Base-by-base conservation (phyloP, 2,113 vertebrate genomes). In the Pleuronectes platessa region DNA sequence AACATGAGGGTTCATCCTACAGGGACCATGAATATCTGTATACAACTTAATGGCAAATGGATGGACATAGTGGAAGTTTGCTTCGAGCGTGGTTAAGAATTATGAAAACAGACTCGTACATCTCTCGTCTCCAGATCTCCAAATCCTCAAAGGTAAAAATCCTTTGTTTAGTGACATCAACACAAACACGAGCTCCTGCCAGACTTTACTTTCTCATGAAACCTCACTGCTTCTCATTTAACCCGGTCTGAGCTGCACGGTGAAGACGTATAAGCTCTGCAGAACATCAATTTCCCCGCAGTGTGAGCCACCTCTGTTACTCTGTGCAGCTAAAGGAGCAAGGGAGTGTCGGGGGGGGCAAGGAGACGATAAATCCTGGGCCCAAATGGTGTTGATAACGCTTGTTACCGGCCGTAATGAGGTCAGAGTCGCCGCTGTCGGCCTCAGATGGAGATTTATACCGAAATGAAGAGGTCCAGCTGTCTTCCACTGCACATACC, bases 401-500 rank as follows among this genome's bases (percentile, higher is more conserved):
- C 86, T 84, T 76, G 89, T 92, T 90, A 91, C 79, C 72, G 60
- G 75, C 78, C 2, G 71, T 92, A 93, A 93, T 92, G 90, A 92
- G 92, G 91, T 93, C 92, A 92, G 86, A 89, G 90, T 84, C 83
- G 35, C 85, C 40, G 68, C 86, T 85, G 89, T 93, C 91, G 83
- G 64, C 49, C 87, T 78, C 74, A 77, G 78, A 92, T 92, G 81
- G 90, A 94, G 92, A 94, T 93, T 93, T 93, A 93, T 86, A 86
- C 63, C 72, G 87, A 81, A 69, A 74, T n/a, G 61, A 82, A 69
- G 83, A 82, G 79, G 85, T 86, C 79, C 86, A 87, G 86, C 84
- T 88, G 86, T 79, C 83, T 83, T 69, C 73, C 27, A 20, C 77
- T 11, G 70, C 81, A 71, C 83, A 76, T 15, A 35, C 83, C 85